Evolutionary conservation across 1,140 invertebrate species (phyloP), one percentile per base, ranked within the genome.

Genomic region (Pseudoatta argentina): DNA sequence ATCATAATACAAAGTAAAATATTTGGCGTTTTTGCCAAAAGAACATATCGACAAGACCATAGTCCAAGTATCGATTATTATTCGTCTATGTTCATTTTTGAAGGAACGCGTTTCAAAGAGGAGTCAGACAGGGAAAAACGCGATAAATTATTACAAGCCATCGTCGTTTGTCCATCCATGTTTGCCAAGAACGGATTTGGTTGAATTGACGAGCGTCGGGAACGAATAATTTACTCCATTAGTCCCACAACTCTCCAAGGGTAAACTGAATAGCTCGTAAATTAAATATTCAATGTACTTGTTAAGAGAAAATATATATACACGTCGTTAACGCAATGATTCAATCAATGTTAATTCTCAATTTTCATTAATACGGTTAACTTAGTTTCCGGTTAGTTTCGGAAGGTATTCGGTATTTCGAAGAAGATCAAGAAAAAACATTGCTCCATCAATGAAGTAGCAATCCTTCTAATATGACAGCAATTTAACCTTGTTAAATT

Each of bases 241-340:
- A 72, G 21, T 18, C 0, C 14, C n/a, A 27, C 61, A 12, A 44
- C 14, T n/a, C 21, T 21, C 44, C 24, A 10, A 72, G 51, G 18
- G 10, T 21, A 48, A 24, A 16, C 14, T 27, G 12, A 53, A 72
- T 14, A 14, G 39, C 21, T 27, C 39, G 21, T 51, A 51, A 51
- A 69, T 69, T 69, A 44, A 48, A 14, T 27, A 69, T 69, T 51
- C 66, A 18, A 48, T 69, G 16, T 69, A 14, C 66, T 7, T 16
- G 6, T 14, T 48, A 69, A 48, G 66, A 48, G 30, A 21, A 67
- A 69, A 48, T 7, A 18, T 48, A 34, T 6, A 34, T 34, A 69
- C 39, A 21, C 39, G 3, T 24, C 12, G 66, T 48, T 69, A 6
- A 48, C 3, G 39, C 8, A 21, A 44, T 39, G 39, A 48, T 14